Evolutionary conservation across 2,113 vertebrate species (phyloP), one percentile per base, ranked within the genome.

Genomic region (Equus quagga): DNA sequence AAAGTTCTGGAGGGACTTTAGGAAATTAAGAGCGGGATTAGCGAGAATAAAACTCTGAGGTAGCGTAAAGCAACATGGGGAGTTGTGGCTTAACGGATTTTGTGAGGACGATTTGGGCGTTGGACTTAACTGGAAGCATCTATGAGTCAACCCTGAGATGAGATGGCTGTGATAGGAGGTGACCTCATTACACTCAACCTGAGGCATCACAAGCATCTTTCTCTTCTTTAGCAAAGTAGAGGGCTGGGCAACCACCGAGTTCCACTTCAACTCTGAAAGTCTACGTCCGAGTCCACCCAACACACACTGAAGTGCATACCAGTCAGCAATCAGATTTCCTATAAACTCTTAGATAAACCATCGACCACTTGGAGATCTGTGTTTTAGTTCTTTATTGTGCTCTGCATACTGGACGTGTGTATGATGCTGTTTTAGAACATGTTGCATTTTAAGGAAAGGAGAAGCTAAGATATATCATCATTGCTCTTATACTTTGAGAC

Each of bases 381-480:
- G 18, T 10, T 41, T 21, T 33, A 14, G 70, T 11, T 73, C 10
- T 65, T 62, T 33, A 0, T 17, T 56, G 12, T 41, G 8, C 19
- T 56, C 51, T 41, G 33, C 14, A 72, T 33, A 10, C 23, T 17
- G 8, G 28, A 19, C 6, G 10, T 11, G 6, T 33, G 0, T 8
- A 2, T 1, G 41, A 15, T 67, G 51, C 13, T 49, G 1, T 46
- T 78, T 49, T 12, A 78, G 26, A 26, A 49, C 8, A 33, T 1
- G 21, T 1, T 58, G 33, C 8, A 3, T 88, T 70, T 24, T 19
- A 2, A 56, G 28, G 15, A 17, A 24, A 15, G 56, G 3, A 58
- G n/a, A 6, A 51, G 6, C 4, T n/a, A 8, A 15, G 4, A 24
- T 4, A 2, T 8, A 0, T 15, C 46, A 18, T n/a, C 24, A 26